Conservation (phyloP, 2,113 vertebrate species). For the Prolemur simus region DNA sequence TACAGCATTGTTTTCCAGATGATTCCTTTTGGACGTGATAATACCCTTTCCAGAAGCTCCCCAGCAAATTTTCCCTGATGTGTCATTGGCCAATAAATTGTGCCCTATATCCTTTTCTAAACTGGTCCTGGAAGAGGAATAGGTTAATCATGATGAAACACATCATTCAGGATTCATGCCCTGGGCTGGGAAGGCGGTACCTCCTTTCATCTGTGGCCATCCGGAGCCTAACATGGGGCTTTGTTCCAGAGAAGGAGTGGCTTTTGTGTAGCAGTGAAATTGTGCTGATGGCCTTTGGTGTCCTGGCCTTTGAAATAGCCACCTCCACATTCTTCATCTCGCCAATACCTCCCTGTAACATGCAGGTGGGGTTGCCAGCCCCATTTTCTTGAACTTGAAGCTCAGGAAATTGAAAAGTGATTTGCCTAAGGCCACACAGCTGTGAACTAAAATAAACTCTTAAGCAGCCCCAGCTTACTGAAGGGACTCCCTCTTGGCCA, state of each 20-base stretch:
- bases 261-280: background rate
- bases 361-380: background rate
- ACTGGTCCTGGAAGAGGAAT: background rate
- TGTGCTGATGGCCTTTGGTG: background rate
- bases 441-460: no score
- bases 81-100: background rate
- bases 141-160: background rate
- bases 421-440: background rate
- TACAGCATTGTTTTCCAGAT: background rate
- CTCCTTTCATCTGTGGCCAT: background rate
- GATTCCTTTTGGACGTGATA: background rate
- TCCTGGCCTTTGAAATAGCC: background rate
- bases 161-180: background rate
- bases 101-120: background rate
- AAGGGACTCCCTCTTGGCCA: no score
- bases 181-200: background rate
- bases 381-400: background rate
- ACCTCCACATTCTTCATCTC: rapidly evolving
- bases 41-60: background rate
- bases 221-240: no score
- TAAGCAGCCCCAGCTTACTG: no score
- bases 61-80: background rate
- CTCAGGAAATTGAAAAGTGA: background rate
- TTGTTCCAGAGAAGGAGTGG: background rate
- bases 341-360: rapidly evolving